Evolutionary conservation across 2,797 vertebrate species (phyloP).

Genomic region (Enteromius treurensis): DNA sequence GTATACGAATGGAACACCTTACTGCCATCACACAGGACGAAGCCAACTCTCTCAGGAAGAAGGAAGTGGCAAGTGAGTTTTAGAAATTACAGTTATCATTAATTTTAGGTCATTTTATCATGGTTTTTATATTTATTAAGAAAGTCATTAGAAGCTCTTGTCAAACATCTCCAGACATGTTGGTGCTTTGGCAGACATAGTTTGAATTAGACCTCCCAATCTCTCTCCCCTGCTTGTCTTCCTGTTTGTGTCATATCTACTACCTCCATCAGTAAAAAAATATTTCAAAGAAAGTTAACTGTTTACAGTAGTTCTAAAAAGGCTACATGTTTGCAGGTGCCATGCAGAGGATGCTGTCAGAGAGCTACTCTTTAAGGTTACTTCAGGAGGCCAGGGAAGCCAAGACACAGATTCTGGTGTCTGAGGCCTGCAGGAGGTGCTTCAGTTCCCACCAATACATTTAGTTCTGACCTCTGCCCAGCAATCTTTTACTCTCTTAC

Average conservation of each 20-base stretch:
- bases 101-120: too few species aligned
- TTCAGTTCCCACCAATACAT: background rate
- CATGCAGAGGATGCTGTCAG: slow-evolving; percentile 94
- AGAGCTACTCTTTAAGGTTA: slow-evolving; percentile 83
- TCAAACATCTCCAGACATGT: background rate
- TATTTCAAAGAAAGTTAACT: background rate
- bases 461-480: background rate
- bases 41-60: slow-evolving; percentile 83
- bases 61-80: slow-evolving; percentile 87
- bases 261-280: background rate
- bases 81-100: background rate
- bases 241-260: background rate
- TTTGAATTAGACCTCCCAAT: background rate
- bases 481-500: background rate
- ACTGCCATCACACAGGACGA: slow-evolving; percentile 95
- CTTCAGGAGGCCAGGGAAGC: slow-evolving; percentile 85
- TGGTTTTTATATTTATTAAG: background rate
- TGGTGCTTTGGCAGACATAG: background rate
- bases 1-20: slow-evolving; percentile 92
- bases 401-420: slow-evolving; percentile 83
- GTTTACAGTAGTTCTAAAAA: slow-evolving; percentile 2
- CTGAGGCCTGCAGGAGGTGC: slow-evolving; percentile 89
- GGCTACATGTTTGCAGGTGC: slow-evolving; percentile 76
- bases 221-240: background rate
- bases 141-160: background rate